Evolutionary conservation across 2,888 invertebrate genomes (phyloP).

Genomic region (Pseudococcus jackbeardsleyi): DNA sequence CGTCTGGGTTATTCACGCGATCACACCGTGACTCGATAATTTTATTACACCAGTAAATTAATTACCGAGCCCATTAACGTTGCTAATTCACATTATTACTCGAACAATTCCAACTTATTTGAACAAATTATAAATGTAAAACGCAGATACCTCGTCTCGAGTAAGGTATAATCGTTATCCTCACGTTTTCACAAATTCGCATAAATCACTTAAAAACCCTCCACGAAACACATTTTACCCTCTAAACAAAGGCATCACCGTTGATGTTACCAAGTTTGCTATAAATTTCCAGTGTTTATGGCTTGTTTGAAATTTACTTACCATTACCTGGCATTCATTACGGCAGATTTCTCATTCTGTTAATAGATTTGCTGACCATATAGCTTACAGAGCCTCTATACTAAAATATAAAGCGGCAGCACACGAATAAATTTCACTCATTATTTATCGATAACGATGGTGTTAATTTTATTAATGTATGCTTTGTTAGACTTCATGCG

Average conservation of each 20-base stretch:
- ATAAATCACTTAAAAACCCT: slow-evolving; percentile 28
- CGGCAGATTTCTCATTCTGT: slow-evolving; percentile 4
- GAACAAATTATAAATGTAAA: slow-evolving; percentile 3
- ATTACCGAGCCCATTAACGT: slow-evolving; percentile 27
- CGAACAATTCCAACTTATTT: slow-evolving; percentile 3
- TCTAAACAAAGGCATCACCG: slow-evolving; percentile 42
- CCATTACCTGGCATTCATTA: slow-evolving; percentile 38
- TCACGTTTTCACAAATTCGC: slow-evolving; percentile 39
- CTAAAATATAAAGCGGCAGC: background rate
- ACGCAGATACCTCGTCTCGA: background rate
- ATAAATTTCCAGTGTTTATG: slow-evolving; percentile 25
- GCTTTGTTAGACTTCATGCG: slow-evolving; percentile 47
- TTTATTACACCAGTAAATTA: slow-evolving; percentile 38
- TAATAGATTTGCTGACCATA: slow-evolving; percentile 22
- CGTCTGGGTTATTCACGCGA: background rate
- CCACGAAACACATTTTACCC: slow-evolving; percentile 16
- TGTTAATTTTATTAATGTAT: slow-evolving; percentile 34
- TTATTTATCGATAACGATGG: slow-evolving; percentile 25
- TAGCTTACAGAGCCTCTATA: background rate
- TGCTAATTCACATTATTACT: slow-evolving; percentile 16
- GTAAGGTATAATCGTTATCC: slow-evolving; percentile 40
- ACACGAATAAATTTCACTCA: slow-evolving; percentile 25
- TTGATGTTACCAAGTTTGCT: background rate
- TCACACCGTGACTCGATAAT: slow-evolving; percentile 1
- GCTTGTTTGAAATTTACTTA: slow-evolving; percentile 37